Conservation (phyloP, 2,113 vertebrate genomes). For the Peromyscus maniculatus region DNA sequence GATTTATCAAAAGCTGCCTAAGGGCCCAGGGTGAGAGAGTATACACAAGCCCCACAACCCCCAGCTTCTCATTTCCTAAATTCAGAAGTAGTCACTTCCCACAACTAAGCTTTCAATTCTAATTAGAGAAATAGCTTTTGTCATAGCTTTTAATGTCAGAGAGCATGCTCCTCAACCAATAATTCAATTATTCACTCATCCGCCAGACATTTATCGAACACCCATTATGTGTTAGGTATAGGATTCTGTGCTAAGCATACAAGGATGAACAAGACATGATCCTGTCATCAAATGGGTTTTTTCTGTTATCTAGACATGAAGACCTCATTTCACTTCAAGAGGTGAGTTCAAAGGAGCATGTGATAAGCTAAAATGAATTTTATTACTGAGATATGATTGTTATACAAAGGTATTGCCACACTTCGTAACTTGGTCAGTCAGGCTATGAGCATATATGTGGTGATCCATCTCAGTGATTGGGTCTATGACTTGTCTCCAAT, state of each 20-base stretch:
- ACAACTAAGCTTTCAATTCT: slow-evolving; percentile 48
- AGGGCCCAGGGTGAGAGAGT: not conserved
- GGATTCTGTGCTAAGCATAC: not conserved
- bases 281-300: not conserved
- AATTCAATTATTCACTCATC: not conserved
- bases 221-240: not conserved
- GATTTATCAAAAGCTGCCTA: slow-evolving; percentile 30
- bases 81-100: not conserved
- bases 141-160: slow-evolving; percentile 30
- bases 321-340: not conserved
- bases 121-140: slow-evolving; percentile 33
- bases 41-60: not conserved
- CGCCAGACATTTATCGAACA: not conserved
- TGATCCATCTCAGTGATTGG: not conserved
- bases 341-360: not conserved
- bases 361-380: not conserved
- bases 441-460: not conserved
- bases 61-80: slow-evolving; percentile 6
- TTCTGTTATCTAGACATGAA: not conserved
- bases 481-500: not conserved
- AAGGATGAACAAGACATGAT: not conserved
- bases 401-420: not conserved
- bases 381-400: not conserved
- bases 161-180: not conserved
- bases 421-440: not conserved